Evolutionary conservation across 2,113 vertebrate genomes (phyloP).

Genomic region (Myiozetetes cayanensis): DNA sequence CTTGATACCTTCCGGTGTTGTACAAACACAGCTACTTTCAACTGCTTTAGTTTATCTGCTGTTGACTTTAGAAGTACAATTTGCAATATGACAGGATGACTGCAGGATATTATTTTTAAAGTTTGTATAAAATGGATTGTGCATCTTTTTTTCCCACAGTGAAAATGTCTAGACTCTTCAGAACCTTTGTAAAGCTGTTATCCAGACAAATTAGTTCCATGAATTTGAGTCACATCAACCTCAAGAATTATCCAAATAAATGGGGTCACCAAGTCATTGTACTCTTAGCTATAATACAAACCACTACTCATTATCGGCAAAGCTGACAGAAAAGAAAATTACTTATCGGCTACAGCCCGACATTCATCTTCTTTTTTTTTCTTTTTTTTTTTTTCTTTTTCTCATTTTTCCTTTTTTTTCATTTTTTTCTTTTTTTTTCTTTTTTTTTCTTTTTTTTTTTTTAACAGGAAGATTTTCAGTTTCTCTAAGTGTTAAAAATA

Average conservation of each 20-base stretch:
- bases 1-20: neutral
- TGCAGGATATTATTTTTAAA: constrained; percentile 38
- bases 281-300: constrained; percentile 27
- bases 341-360: neutral
- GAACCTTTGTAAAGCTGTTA: constrained; percentile 65
- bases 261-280: constrained; percentile 44
- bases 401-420: neutral
- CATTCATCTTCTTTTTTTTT: neutral
- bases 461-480: neutral
- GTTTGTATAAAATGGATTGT: constrained; percentile 17
- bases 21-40: constrained; percentile 32
- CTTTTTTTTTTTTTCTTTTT: neutral
- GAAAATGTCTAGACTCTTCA: constrained; percentile 72
- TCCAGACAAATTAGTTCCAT: constrained; percentile 76
- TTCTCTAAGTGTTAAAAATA: neutral
- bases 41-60: constrained; percentile 6
- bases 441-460: neutral
- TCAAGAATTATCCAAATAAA: constrained; percentile 66
- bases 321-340: neutral
- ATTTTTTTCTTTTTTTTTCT: neutral
- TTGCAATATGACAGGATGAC: constrained; percentile 5
- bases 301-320: neutral
- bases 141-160: constrained; percentile 59
- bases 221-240: constrained; percentile 60
- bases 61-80: constrained; percentile 29